Conservation (phyloP, 2,888 invertebrate genomes). For the Rapana venosa region DNA sequence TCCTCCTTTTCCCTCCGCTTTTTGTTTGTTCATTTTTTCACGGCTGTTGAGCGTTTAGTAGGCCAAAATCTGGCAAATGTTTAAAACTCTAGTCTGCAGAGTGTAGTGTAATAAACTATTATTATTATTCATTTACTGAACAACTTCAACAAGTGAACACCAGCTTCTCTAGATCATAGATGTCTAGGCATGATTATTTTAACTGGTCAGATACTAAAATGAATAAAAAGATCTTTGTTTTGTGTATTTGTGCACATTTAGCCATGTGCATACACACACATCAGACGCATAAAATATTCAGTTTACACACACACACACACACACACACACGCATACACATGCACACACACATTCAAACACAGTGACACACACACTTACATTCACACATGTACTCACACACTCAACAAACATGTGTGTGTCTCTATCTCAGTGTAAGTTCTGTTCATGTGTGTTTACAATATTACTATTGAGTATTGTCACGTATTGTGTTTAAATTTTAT, state of each 20-base stretch:
- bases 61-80: no score
- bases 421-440: neutral
- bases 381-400: neutral
- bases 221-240: neutral
- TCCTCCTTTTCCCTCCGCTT: neutral
- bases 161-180: neutral
- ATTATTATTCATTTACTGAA: neutral
- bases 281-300: no score
- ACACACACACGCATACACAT: neutral
- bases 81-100: no score
- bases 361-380: conserved; percentile 8
- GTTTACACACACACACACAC: conserved; percentile 27
- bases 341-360: conserved; percentile 6
- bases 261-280: conserved; percentile 13
- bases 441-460: neutral
- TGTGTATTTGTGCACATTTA: neutral
- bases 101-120: neutral
- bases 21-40: neutral
- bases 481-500: neutral
- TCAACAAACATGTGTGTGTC: neutral
- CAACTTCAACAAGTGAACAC: neutral
- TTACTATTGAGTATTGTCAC: neutral
- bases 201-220: neutral
- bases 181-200: neutral
- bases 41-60: no score